A percentile compares a stretch with the other conserved stretches of the same genome.
Evolutionary conservation across 1,140 invertebrate genomes (phyloP).

Genomic region (Drosophila albomicans): DNA sequence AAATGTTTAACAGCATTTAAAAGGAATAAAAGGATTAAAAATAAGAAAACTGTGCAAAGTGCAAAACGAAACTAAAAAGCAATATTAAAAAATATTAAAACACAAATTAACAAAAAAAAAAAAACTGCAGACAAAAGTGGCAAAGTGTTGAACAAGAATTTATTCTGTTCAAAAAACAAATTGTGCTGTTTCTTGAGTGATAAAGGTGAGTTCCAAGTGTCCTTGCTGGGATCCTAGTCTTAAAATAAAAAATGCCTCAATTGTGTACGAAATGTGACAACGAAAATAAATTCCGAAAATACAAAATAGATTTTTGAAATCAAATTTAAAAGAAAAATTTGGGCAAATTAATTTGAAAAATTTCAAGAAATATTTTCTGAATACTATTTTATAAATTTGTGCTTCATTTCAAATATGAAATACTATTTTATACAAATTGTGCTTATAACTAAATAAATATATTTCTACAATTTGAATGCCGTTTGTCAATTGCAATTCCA

Average conservation of each 20-base stretch:
- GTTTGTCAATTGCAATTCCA: too few relatives aligned
- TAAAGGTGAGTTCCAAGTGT: conserved; percentile 70
- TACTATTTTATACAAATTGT: too few relatives aligned
- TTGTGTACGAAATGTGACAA: neutral
- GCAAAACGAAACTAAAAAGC: conserved; percentile 46
- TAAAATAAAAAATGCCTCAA: neutral
- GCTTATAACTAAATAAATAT: too few relatives aligned
- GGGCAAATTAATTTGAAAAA: neutral
- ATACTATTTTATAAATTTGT: too few relatives aligned
- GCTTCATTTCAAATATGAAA: too few relatives aligned
- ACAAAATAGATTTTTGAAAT: neutral
- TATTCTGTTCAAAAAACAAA: conserved; percentile 50
- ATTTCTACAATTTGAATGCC: too few relatives aligned
- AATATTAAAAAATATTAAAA: conserved; percentile 16
- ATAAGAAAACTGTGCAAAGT: conserved; percentile 61
- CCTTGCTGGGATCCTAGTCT: conserved; percentile 25
- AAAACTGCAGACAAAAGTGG: conserved; percentile 52
- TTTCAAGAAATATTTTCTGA: too few relatives aligned
- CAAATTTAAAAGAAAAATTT: neutral
- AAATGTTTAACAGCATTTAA: conserved; percentile 59
- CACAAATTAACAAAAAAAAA: conserved; percentile 43
- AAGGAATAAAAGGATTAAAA: conserved; percentile 54
- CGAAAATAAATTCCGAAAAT: neutral
- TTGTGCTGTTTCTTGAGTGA: conserved; percentile 66
- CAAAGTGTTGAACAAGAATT: conserved; percentile 56